A percentile compares a stretch with the other conserved stretches of the same genome.
Conservation (phyloP, 2,113 vertebrate species). For the Tinamus guttatus region DNA sequence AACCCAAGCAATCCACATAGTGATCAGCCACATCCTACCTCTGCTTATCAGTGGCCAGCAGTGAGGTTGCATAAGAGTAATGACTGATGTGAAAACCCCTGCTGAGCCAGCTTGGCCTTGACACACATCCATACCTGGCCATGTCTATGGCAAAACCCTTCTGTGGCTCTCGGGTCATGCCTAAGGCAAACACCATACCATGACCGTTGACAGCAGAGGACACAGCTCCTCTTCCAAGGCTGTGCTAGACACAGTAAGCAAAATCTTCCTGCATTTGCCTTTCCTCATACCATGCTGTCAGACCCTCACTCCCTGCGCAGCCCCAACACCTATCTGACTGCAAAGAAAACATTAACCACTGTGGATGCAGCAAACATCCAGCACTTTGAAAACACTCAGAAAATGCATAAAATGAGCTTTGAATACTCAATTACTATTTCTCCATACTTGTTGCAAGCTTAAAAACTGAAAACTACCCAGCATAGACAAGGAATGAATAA, state of each 20-base stretch:
- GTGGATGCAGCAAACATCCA: not conserved
- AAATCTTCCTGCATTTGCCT: not conserved
- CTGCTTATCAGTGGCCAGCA: not conserved
- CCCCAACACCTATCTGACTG: not conserved
- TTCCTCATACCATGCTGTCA: not conserved
- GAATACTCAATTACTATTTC: not conserved
- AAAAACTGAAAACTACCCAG: not conserved
- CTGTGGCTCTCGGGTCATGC: not conserved
- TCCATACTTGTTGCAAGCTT: not conserved
- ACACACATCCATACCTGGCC: not conserved
- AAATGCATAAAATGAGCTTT: not conserved
- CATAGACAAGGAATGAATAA: not conserved
- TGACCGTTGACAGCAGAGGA: not conserved
- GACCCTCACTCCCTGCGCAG: fast-evolving
- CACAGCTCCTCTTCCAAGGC: not conserved
- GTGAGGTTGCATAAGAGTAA: not conserved
- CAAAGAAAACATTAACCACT: not conserved
- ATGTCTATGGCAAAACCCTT: not conserved
- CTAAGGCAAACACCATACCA: no score
- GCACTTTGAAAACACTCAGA: not conserved
- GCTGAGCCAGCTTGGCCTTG: not conserved
- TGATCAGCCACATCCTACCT: not conserved
- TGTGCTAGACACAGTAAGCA: not conserved
- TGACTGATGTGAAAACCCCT: not conserved
- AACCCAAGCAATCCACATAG: not conserved